Evolutionary conservation across 2,113 vertebrate genomes (phyloP), one percentile per base, ranked within the genome.

Genomic region (Riparia riparia): DNA sequence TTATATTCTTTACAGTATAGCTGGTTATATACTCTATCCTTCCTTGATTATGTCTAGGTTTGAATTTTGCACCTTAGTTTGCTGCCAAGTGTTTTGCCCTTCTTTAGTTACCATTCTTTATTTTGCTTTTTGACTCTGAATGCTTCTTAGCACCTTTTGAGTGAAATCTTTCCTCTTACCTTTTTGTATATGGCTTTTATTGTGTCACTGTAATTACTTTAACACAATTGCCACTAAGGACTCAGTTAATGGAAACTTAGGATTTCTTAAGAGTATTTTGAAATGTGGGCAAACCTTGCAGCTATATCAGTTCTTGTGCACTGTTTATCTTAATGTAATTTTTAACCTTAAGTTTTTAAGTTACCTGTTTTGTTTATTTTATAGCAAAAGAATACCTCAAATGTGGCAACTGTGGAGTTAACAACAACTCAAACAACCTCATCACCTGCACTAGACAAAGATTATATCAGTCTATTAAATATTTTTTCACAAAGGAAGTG

Each of bases 391-490:
- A 39, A 3, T 73, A 2, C 41, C 80, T 79, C 54, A 56, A 28
- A 57, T 49, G 4, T 0, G 10, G 47, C 14, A 34, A 8, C 24
- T 91, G 20, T 42, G 31, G 54, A 77, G 12, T 20, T 42, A 79
- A 2, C 0, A 1, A 26, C 34, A 34, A 11, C 6, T 74, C n/a
- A 7, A 57, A 6, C 3, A 41, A 41, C 10, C 22, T 22, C 29
- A 42, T 20, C 10, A 26, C 8, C 32, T 37, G 3, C 8, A 39
- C 1, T 2, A 28, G 15, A 21, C 5, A 14, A 2, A 3, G 68
- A 98, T 80, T 98, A 88, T 37, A 12, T 98, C 66, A 89, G 96
- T 65, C 20, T 15, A 13, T 17, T 98, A 26, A 96, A 98, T 86
- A 34, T 0, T 0, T 15, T 78, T 84, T 25, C 69, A 17, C 94